Percentiles rank a stretch among this genome's conserved stretches.
Evolutionary conservation across 2,113 vertebrate species (phyloP).

Genomic region (Acanthisitta chloris): DNA sequence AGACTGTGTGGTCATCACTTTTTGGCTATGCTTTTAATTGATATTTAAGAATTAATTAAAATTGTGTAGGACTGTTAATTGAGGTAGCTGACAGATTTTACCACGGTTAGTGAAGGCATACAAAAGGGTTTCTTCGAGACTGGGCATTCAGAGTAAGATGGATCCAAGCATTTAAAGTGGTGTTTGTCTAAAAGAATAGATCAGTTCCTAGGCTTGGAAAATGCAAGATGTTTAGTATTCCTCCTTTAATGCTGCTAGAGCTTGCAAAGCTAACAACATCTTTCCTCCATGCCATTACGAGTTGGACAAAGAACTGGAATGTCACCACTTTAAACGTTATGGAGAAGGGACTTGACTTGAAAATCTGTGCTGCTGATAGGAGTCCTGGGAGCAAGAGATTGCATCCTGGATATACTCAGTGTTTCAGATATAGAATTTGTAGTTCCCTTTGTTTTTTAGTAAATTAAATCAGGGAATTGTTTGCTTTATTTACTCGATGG

Average conservation of each 20-base stretch:
- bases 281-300: background rate
- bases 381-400: background rate
- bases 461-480: slow-evolving; percentile 42
- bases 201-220: background rate
- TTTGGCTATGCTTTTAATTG: background rate
- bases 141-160: background rate
- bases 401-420: background rate
- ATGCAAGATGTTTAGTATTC: background rate
- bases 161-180: background rate
- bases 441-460: background rate
- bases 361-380: background rate
- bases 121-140: background rate
- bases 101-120: background rate
- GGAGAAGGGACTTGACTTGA: background rate
- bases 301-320: background rate
- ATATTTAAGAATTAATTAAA: background rate
- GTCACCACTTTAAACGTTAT: background rate
- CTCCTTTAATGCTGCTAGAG: background rate
- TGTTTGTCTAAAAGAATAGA: background rate
- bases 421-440: background rate
- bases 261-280: background rate
- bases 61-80: background rate
- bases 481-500: slow-evolving; percentile 39
- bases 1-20: background rate
- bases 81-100: background rate